Conservation (phyloP, 2,113 vertebrate species). For the Bubo bubo region DNA sequence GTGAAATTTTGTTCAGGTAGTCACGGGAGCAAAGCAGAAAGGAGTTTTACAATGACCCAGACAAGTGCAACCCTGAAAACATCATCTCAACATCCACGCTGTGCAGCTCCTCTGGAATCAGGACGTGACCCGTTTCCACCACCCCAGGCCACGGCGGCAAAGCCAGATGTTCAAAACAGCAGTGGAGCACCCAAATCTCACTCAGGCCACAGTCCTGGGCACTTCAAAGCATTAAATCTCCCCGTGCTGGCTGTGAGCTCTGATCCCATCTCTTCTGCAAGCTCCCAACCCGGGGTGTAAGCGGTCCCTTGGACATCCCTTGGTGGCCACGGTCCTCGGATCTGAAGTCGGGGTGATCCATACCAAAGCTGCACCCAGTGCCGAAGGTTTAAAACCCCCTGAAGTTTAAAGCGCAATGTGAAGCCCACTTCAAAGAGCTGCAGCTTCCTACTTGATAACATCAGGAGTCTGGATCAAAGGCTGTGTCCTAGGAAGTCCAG, state of each 20-base stretch:
- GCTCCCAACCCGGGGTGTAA: rapidly evolving
- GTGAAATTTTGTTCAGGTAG: background rate
- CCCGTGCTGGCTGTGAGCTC: rapidly evolving
- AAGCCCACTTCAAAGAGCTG: slow-evolving; percentile 3
- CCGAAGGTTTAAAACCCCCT: background rate
- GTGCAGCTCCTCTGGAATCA: background rate
- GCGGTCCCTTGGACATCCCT: background rate
- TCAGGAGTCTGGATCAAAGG: slow-evolving; percentile 37
- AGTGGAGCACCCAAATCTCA: background rate
- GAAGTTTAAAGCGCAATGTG: background rate
- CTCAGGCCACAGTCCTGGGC: background rate
- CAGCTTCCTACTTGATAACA: background rate
- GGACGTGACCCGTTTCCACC: background rate
- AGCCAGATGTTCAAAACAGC: slow-evolving; percentile 15
- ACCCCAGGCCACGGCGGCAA: background rate
- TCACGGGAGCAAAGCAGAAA: background rate
- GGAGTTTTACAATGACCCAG: background rate
- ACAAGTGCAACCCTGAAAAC: background rate
- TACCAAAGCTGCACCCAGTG: background rate
- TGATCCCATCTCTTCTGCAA: background rate
- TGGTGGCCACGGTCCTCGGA: rapidly evolving
- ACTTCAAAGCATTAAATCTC: background rate
- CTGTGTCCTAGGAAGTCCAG: background rate
- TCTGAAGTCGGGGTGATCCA: rapidly evolving
- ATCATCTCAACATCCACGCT: background rate